These are phyloP conservation scores for Heliconius charithonia DNA, from an alignment of 2,888 invertebrate genomes.

Conservation along the genomic window DNA sequence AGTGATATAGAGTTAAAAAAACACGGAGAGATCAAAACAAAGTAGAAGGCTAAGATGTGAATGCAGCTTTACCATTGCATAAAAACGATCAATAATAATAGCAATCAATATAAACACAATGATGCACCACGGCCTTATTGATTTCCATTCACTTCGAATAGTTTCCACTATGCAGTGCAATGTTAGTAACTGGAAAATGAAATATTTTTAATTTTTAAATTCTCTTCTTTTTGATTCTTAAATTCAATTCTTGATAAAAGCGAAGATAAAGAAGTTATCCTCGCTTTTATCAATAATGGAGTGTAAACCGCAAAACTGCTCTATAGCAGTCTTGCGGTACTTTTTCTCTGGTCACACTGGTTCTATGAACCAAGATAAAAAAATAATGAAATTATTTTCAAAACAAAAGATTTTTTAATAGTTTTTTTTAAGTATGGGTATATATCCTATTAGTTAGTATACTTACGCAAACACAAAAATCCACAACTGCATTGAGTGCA, in stretches of 20 bases:
- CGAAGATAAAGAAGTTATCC: no score
- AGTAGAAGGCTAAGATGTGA: neutral
- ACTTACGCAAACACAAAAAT: slow-evolving; percentile 59
- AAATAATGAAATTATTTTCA: neutral
- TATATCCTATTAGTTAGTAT: neutral
- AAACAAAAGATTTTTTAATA: neutral
- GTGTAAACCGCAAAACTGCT: neutral
- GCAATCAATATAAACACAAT: slow-evolving; percentile 8
- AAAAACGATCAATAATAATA: neutral
- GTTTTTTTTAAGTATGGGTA: neutral
- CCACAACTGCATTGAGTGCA: slow-evolving; percentile 50
- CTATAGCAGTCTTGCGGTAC: no score
- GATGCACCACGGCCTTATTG: slow-evolving; percentile 49
- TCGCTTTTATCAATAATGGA: no score
- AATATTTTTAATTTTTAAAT: neutral
- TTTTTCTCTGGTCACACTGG: no score
- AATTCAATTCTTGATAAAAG: no score
- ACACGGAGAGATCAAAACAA: neutral
- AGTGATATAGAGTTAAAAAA: no score
- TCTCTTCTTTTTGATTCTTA: no score
- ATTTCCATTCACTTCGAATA: slow-evolving; percentile 51
- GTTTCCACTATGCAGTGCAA: slow-evolving; percentile 59
- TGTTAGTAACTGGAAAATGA: slow-evolving; percentile 56
- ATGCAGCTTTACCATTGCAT: neutral
- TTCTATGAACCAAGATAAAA: neutral